Evolutionary conservation across 2,888 invertebrate species (phyloP), one percentile per base, ranked within the genome.

Genomic region (Eutolmus rufibarbis): DNA sequence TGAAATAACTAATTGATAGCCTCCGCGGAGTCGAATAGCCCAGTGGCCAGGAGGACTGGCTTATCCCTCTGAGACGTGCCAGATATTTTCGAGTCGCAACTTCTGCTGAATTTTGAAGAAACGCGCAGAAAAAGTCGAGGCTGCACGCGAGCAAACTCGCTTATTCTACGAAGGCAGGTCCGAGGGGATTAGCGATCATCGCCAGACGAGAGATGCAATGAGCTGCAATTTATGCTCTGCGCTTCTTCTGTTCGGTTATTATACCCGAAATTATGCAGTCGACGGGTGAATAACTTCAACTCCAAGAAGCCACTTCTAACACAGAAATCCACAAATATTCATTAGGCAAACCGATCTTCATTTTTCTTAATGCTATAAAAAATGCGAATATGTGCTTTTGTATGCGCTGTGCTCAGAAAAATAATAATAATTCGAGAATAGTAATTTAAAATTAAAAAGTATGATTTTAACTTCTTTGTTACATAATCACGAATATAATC

Each of bases 131-230:
- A 82, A 82, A 82, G 19, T 37, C 12, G 37, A n/a, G n/a, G 57
- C 82, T 82, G 82, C 82, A 82, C 82, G 82, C 82, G 82, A 82
- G 51, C 57, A 66, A 82, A 57, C 28, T 37, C 51, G 40, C 82
- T 12, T 37, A 82, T 82, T 57, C 57, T 23, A 2, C 23, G 66
- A 66, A 66, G 12, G 28, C 66, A 23, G 46, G 51, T 31, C 51
- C 46, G 51, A 79, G 79, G 31, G 79, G 43, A 51, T 79, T 79
- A 51, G 51, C 9, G 79, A 40, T 28, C 28, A 79, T 79, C 23
- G 14, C 34, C 79, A 79, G 79, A 23, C 46, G 51, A 56, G 3
- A 51, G 9, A 16, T 31, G 51, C 51, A 79, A 51, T 79, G 51
- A 51, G 31, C 51, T 79, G 51, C 23, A 79, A 79, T 51, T 79